These are phyloP conservation scores for Agrotis exclamationis DNA, from an alignment of 2,888 invertebrate genomes.

Conservation along the genomic window DNA sequence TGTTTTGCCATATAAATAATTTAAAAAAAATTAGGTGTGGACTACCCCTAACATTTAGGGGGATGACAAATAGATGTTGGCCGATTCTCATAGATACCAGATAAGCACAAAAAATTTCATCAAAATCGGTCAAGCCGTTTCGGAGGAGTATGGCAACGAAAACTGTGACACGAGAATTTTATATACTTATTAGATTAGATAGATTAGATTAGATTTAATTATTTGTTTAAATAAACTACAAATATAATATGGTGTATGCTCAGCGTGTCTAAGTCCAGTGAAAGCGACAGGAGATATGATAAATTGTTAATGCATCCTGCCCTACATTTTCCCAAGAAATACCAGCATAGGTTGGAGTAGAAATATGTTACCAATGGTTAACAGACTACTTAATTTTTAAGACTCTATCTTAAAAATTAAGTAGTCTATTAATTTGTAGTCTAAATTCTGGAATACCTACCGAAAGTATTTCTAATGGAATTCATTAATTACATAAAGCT, in stretches of 20 bases:
- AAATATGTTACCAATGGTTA: background rate
- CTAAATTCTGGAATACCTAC: background rate
- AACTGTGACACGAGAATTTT: too few relatives aligned
- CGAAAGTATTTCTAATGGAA: background rate
- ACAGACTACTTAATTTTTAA: too few relatives aligned
- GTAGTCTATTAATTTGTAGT: background rate
- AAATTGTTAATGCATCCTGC: background rate
- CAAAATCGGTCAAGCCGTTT: too few relatives aligned
- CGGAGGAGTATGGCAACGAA: too few relatives aligned
- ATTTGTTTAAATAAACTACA: background rate
- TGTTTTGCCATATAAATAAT: too few relatives aligned
- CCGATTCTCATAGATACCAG: too few relatives aligned
- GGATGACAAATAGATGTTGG: too few relatives aligned
- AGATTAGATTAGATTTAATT: too few relatives aligned
- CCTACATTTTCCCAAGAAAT: background rate
- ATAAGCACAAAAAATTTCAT: too few relatives aligned
- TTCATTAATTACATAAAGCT: background rate
- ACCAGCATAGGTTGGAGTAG: background rate
- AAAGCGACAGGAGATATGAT: background rate
- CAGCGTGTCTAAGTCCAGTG: background rate
- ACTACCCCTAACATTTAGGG: too few relatives aligned
- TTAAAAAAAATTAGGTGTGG: too few relatives aligned
- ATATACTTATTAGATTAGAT: too few relatives aligned
- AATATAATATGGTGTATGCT: background rate
- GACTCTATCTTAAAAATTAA: background rate